Percentiles rank a stretch among this genome's conserved stretches.
phyloP scores from a whole-genome alignment of 2,113 vertebrate genomes.

The Neofelis nebulosa region DNA sequence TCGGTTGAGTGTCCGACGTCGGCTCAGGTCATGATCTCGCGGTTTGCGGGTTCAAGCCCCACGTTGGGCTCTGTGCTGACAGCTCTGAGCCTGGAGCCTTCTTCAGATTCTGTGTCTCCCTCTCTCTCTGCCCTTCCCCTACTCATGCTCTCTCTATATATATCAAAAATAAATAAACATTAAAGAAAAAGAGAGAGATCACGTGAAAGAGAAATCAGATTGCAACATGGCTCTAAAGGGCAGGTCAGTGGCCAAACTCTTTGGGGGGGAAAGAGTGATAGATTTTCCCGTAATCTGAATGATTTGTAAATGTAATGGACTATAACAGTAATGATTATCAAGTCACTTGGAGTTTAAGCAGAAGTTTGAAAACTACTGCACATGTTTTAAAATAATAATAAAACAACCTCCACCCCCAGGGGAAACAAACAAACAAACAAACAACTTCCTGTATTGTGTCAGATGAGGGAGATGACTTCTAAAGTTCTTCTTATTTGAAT shows the following conservation, averaged over 20 bases:
- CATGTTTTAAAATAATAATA: background rate
- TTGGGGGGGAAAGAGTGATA: background rate
- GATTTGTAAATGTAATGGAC: background rate
- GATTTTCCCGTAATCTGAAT: background rate
- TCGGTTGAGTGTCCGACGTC: too few species aligned
- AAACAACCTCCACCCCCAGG: rapidly evolving
- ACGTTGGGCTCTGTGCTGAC: too few species aligned
- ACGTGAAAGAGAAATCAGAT: background rate
- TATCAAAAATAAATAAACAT: too few species aligned
- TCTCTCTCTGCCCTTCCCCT: too few species aligned
- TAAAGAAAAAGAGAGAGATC: background rate
- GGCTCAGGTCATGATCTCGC: too few species aligned
- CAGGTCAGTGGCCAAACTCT: background rate
- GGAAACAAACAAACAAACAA: background rate
- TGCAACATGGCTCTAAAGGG: background rate
- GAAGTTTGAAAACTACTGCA: background rate
- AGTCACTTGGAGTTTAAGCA: background rate
- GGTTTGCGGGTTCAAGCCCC: too few species aligned
- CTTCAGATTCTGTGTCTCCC: too few species aligned
- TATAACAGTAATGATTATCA: background rate
- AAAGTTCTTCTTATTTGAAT: background rate
- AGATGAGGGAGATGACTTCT: too few species aligned
- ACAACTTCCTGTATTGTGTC: background rate
- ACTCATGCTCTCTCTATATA: too few species aligned
- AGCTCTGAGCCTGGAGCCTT: too few species aligned